phyloP scores from a whole-genome alignment of 2,797 vertebrate species.

The Carduelis carduelis region DNA sequence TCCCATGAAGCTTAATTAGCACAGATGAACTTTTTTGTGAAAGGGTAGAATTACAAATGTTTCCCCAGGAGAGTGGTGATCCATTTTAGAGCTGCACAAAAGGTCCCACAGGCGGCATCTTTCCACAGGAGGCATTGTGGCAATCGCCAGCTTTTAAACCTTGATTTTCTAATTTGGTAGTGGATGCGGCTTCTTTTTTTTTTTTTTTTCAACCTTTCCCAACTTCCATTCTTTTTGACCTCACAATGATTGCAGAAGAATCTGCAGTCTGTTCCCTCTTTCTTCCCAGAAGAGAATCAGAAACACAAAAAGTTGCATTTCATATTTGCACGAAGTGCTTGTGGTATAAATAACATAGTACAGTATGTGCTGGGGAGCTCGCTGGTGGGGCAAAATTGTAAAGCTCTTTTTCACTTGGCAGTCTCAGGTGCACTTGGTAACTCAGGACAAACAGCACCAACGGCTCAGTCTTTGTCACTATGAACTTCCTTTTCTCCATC shows the following conservation, averaged over 20 bases:
- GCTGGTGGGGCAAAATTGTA: not conserved
- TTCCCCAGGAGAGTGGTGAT: not conserved
- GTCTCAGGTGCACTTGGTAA: not conserved
- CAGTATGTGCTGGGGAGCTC: no score
- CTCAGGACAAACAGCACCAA: not conserved
- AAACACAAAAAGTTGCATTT: not conserved
- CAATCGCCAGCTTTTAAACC: not conserved
- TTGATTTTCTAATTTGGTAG: not conserved
- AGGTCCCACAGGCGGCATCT: fast-evolving
- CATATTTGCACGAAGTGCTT: not conserved
- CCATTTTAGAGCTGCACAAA: not conserved
- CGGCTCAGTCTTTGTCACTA: not conserved
- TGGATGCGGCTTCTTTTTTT: not conserved
- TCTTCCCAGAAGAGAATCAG: not conserved
- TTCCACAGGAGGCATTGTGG: no score
- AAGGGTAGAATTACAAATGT: not conserved
- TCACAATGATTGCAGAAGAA: not conserved
- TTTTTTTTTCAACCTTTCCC: no score
- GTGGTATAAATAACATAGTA: not conserved
- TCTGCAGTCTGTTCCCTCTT: not conserved
- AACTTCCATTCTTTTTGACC: not conserved
- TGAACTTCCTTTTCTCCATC: not conserved
- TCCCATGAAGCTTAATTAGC: no score
- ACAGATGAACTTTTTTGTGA: not conserved
- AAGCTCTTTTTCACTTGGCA: not conserved